Conservation (phyloP, 2,113 vertebrate genomes). For the Pseudorectes ferrugineus region DNA sequence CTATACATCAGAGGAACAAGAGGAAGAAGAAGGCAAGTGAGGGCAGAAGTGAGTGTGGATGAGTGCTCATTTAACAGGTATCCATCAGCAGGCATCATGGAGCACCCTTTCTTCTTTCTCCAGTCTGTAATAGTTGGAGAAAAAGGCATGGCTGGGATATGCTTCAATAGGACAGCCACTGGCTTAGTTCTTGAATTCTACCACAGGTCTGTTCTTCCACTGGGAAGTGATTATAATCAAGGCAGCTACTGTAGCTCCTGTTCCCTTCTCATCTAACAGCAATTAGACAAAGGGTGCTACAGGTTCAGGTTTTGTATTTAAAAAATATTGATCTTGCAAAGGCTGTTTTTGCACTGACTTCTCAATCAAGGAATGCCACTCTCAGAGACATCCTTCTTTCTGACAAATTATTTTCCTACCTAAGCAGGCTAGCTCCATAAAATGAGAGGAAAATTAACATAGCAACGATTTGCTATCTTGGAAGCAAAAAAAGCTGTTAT, state of each 20-base stretch:
- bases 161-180: neutral
- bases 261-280: neutral
- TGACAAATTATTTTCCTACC: neutral
- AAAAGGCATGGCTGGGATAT: neutral
- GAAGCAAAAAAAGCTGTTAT: neutral
- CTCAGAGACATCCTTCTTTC: neutral
- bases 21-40: neutral
- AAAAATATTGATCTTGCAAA: neutral
- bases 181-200: neutral
- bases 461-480: neutral
- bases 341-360: neutral
- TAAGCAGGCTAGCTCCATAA: neutral
- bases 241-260: neutral
- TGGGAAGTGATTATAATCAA: neutral
- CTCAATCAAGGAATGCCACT: neutral
- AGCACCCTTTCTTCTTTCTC: neutral
- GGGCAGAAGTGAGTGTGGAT: neutral
- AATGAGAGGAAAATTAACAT: neutral
- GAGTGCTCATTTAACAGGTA: neutral
- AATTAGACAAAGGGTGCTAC: neutral
- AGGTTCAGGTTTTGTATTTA: neutral
- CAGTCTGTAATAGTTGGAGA: neutral
- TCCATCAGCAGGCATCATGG: neutral
- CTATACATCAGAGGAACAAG: neutral
- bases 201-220: neutral